Evolutionary conservation across 2,888 invertebrate species (phyloP), one percentile per base, ranked within the genome.

Genomic region (Nysson spinosus): DNA sequence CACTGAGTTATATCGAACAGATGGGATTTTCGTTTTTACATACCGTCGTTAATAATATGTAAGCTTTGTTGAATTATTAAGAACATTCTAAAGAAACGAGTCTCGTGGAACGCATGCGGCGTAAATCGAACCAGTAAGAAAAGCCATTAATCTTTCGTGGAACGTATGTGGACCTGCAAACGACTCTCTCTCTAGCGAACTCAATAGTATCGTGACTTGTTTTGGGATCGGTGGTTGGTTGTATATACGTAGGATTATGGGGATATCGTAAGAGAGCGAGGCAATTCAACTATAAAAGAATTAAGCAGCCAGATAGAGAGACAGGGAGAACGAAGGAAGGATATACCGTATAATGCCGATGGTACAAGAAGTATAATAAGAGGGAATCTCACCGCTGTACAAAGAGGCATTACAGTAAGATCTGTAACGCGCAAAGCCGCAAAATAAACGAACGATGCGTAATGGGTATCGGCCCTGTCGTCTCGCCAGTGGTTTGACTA

Each of bases 371-470:
- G 61, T 57, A 52, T 77, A 73, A 79, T 73, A 57, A 61, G 68
- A 72, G 69, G 54, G 61, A 63, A 61, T 69, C 56, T 40, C 37
- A 67, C 47, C 62, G 66, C 61, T 60, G 64, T 69, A 74, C 63
- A 73, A 79, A 75, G 74, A 64, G 49, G 58, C 69, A 70, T 75
- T 76, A 68, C 52, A 57, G 68, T 52, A 64, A 69, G 65, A 72
- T 71, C 68, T 63, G 66, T 74, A 73, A 78, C 55, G 58, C 50
- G 68, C 44, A 49, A 75, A 68, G 75, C 61, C 68, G 69, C 62
- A 70, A 75, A 75, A 77, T 70, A 77, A 78, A 77, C 68, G 62
- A 75, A 49, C 26, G 57, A 56, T 39, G 30, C 65, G 63, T 77
- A 77, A 77, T 74, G 63, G 66, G 58, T 50, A 75, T 74, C 50